Base-by-base conservation (phyloP, 2,113 vertebrate species). In the Bubalus kerabau region DNA sequence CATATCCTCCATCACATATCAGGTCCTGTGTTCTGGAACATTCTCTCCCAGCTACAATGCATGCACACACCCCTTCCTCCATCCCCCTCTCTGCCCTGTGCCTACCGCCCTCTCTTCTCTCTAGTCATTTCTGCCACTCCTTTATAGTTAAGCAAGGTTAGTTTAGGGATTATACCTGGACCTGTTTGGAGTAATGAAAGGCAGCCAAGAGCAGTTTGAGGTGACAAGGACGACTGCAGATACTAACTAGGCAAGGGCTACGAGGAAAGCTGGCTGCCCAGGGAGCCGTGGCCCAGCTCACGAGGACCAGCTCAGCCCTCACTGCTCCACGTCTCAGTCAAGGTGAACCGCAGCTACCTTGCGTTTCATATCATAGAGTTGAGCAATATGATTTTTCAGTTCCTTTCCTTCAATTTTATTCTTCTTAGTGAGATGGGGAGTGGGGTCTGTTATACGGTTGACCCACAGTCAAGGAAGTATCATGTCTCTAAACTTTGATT, bases 1-100 rank as follows among this genome's bases (percentile, higher is more conserved):
- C 16, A 26, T 10, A 19, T 3, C 48, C 17, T 82, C 82, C 30
- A 48, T 24, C 48, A 78, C 67, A 94, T 21, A 40, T 10, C 14
- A 46, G 40, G 57, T 67, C 48, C 16, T 1, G 1, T 50, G 17
- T 74, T 91, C 67, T 89, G n/a, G 56, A 76, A 85, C 2, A 36
- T 32, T 46, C 71, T 40, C 8, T 57, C 89, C 82, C 90, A 52
- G 54, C 16, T 19, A 23, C 19, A 6, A 3, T 7, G 40, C 12
- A 43, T 0, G 3, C 4, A 28, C 17, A 0, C 0, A 2, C 7
- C 6, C 12, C 23, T 83, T 76, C 46, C 48, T 32, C 32, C 15
- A 3, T 12, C 13, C 32, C 52, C 9, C 43, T 56, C 43, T 24
- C 10, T 21, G 10, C 52, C 26, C 48, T 6, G 3, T 28, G 16